Conservation (phyloP, 2,888 invertebrate species). For the Cheiracanthium punctorium region DNA sequence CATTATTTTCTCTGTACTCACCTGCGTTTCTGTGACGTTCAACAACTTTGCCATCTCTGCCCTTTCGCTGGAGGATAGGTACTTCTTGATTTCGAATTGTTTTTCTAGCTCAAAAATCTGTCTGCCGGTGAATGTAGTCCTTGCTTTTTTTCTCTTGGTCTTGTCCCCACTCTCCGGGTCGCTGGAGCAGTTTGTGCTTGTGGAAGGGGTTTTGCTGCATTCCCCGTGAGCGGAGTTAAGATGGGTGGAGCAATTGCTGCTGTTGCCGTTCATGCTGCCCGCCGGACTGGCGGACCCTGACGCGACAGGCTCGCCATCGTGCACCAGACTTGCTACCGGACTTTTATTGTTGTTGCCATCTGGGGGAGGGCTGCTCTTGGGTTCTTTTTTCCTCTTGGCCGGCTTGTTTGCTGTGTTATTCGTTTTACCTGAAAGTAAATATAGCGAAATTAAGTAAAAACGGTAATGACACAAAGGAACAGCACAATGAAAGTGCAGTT, state of each 20-base stretch:
- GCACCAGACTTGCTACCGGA: constrained; percentile 17
- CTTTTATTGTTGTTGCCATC: constrained; percentile 63
- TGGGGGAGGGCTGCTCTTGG: constrained; percentile 30
- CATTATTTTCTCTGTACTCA: constrained; percentile 79
- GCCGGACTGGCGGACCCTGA: constrained; percentile 34
- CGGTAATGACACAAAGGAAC: too few relatives aligned
- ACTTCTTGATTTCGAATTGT: constrained; percentile 96
- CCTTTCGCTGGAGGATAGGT: constrained; percentile 93
- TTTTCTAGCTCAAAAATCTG: constrained; percentile 98
- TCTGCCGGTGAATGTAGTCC: constrained; percentile 95
- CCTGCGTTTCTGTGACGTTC: constrained; percentile 97
- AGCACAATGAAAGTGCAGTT: too few relatives aligned
- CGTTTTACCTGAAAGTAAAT: constrained; percentile 43
- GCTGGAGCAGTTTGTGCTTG: constrained; percentile 41
- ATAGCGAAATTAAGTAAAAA: too few relatives aligned
- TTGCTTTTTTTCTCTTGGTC: constrained; percentile 82
- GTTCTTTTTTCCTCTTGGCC: constrained; percentile 52
- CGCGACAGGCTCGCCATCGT: constrained; percentile 23
- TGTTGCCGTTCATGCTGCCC: constrained; percentile 54
- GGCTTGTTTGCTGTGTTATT: constrained; percentile 27
- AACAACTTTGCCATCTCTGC: constrained; percentile 95
- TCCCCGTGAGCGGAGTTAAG: constrained; percentile 43
- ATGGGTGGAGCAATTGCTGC: constrained; percentile 50
- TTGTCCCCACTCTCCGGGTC: constrained; percentile 66
- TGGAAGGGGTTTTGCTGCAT: background rate